phyloP scores from a whole-genome alignment of 2,113 vertebrate species.

The Neopipo cinnamomea region DNA sequence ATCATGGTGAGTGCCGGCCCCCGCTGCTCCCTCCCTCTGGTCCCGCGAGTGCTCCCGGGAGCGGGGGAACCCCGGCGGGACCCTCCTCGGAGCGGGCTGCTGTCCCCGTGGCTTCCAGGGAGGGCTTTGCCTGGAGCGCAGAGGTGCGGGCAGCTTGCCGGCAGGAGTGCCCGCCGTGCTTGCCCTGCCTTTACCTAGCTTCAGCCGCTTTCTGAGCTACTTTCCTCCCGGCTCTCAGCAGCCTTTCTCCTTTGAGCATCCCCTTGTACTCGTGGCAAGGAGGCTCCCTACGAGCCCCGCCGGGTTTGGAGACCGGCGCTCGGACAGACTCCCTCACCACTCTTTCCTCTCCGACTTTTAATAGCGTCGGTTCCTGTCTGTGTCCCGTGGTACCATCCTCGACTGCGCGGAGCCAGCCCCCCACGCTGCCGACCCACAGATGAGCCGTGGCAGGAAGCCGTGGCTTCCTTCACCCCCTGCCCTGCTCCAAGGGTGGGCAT shows the following conservation, averaged over 20 bases:
- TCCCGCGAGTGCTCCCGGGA: neutral
- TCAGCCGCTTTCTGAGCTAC: slow-evolving; percentile 81
- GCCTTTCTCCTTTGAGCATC: slow-evolving; percentile 67
- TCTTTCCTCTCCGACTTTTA: neutral
- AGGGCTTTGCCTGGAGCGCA: neutral
- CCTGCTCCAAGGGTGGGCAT: neutral
- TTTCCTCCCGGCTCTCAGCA: slow-evolving; percentile 50
- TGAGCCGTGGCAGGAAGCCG: neutral
- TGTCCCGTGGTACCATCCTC: neutral
- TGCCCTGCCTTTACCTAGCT: slow-evolving; percentile 69
- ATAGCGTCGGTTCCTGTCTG: neutral
- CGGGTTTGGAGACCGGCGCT: neutral
- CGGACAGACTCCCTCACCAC: neutral
- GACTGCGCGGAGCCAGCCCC: neutral
- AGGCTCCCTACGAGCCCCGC: neutral
- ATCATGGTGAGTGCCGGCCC: slow-evolving; percentile 55
- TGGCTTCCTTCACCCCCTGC: neutral
- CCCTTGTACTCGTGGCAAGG: neutral
- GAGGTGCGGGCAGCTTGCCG: neutral
- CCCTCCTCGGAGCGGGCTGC: neutral
- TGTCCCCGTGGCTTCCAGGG: neutral
- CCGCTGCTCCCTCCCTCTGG: neutral
- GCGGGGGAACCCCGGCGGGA: too few species aligned
- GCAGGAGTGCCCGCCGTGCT: neutral
- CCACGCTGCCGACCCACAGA: neutral